Base-by-base conservation (phyloP, 2,888 invertebrate genomes). In the Ochropacha duplaris region DNA sequence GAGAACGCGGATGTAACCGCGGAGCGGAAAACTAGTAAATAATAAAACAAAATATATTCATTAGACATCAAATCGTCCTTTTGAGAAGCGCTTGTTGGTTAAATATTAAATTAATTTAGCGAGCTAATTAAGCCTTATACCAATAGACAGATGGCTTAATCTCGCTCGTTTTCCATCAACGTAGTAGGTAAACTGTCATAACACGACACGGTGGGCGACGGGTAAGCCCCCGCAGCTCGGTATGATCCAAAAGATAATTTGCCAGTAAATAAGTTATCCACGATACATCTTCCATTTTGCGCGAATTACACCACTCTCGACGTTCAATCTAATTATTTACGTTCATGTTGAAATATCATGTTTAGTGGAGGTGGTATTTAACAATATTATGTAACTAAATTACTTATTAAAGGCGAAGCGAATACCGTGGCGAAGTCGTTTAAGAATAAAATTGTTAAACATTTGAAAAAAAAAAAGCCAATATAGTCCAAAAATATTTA, bases 251-350 rank as follows among this genome's bases (percentile, higher is more conserved):
- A 71, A 77, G 76, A 83, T 87, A 86, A 88, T 87, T 79, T 78
- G 67, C 68, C 66, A 62, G 74, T 87, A 88, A 90, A 86, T 83
- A 84, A 72, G 81, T 87, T 90, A 87, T 72, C 66, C 74, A 66
- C 77, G 77, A 83, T 86, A 84, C 81, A 79, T 83, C 85, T 81
- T 83, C 83, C 85, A 84, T 88, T 90, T 90, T 88, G 86, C 83
- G 85, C 76, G 86, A 87, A 89, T 91, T 89, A 90, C 87, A 87
- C 89, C 89, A 89, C 90, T 88, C 89, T 78, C 76, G 70, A 78
- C 74, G 63, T 60, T 66, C 79, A 89, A 92, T 90, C 85, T 90
- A 88, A 90, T 92, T 90, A 91, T 78, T 72, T 58, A 50, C 69
- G 64, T 74, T 74, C 69, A 69, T 57, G 57, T 22, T 31, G 31